Evolutionary conservation across 2,113 vertebrate genomes (phyloP).

Genomic region (Semicossyphus pulcher): DNA sequence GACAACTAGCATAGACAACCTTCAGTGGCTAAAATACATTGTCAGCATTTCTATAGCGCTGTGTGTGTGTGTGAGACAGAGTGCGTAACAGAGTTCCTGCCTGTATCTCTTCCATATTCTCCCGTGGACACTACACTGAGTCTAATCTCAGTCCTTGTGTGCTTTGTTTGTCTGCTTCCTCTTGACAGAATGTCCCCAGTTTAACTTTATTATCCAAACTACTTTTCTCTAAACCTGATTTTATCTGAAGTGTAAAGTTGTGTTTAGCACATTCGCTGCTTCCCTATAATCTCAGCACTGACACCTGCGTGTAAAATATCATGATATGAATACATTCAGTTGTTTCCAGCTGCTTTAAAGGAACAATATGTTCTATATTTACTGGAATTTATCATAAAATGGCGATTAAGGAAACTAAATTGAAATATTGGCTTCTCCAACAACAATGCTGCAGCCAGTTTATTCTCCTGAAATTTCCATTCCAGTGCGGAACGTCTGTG

Average conservation of each 20-base stretch:
- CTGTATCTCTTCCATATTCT: not conserved
- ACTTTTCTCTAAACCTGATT: too few species aligned
- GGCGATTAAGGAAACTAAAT: too few species aligned
- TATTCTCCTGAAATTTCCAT: too few species aligned
- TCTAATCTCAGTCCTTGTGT: not conserved
- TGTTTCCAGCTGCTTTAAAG: not conserved
- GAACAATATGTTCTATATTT: too few species aligned
- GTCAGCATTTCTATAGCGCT: conserved; percentile 54
- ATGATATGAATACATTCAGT: not conserved
- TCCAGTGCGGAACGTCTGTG: too few species aligned
- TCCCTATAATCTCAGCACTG: not conserved
- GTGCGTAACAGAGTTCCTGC: not conserved
- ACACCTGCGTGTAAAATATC: conserved; percentile 1
- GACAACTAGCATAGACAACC: conserved; percentile 39
- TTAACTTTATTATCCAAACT: too few species aligned
- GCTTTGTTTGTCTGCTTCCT: not conserved
- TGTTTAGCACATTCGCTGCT: not conserved
- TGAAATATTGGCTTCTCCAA: too few species aligned
- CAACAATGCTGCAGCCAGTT: too few species aligned
- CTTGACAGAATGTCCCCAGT: not conserved
- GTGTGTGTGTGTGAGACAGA: conserved; percentile 10
- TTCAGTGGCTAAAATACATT: conserved; percentile 31
- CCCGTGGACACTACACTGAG: not conserved
- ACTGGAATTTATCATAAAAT: too few species aligned
- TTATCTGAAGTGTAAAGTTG: not conserved